These are phyloP conservation scores for Acanthisitta chloris DNA, from an alignment of 2,113 vertebrate genomes.

Conservation along the genomic window DNA sequence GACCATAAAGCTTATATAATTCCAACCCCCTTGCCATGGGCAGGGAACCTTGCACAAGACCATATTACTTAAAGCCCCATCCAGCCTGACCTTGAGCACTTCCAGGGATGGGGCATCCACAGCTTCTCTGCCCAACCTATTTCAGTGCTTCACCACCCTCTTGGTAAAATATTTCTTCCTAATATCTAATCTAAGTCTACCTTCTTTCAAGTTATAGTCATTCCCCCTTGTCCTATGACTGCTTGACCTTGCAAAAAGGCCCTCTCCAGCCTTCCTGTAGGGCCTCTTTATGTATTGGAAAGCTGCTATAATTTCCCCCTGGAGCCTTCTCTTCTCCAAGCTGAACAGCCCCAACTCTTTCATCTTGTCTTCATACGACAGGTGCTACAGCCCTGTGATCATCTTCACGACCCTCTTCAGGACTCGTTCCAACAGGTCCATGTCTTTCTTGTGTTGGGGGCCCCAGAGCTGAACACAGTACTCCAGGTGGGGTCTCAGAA, in stretches of 20 bases:
- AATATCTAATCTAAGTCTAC: neutral
- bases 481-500: neutral
- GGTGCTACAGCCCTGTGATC: neutral
- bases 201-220: neutral
- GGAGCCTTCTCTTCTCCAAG: neutral
- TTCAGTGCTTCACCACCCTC: neutral
- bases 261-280: neutral
- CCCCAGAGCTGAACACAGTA: neutral
- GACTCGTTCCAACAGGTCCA: neutral
- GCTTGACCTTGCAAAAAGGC: neutral
- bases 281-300: neutral
- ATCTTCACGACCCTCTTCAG: neutral
- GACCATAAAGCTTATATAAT: neutral
- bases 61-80: neutral
- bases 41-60: neutral
- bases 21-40: accelerated
- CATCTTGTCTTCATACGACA: neutral
- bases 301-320: neutral
- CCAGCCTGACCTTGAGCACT: neutral
- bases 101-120: neutral
- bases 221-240: neutral
- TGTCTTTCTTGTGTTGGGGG: no score
- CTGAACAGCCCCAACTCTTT: neutral
- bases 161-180: neutral
- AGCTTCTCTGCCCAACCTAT: neutral